A percentile compares a stretch with the other conserved stretches of the same genome.
Evolutionary conservation across 2,888 invertebrate genomes (phyloP).

Genomic region (Ellobium chinense): DNA sequence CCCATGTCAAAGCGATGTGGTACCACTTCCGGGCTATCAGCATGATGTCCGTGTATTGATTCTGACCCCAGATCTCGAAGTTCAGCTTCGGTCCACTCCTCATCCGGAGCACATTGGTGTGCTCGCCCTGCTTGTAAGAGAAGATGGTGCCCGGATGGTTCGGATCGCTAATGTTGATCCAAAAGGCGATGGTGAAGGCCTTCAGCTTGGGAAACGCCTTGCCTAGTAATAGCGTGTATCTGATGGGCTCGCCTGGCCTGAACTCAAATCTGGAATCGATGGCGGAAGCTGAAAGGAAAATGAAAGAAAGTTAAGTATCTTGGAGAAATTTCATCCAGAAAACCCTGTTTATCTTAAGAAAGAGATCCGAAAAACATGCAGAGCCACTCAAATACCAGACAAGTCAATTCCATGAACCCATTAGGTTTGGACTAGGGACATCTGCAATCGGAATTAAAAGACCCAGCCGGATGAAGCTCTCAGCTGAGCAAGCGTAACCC

Average conservation of each 20-base stretch:
- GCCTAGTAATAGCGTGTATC: slow-evolving; percentile 72
- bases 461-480: no score
- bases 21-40: slow-evolving; percentile 67
- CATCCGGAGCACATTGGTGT: slow-evolving; percentile 64
- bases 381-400: no score
- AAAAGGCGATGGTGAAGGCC: slow-evolving; percentile 75
- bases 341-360: no score
- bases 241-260: slow-evolving; percentile 58
- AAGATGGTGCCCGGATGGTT: slow-evolving; percentile 65
- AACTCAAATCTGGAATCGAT: slow-evolving; percentile 75
- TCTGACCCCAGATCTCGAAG: slow-evolving; percentile 62
- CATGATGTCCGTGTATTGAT: slow-evolving; percentile 57
- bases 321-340: no score
- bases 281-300: slow-evolving; percentile 75
- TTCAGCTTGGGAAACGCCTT: slow-evolving; percentile 73
- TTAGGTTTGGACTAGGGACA: no score
- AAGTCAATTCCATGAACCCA: no score
- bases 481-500: no score
- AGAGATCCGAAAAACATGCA: no score
- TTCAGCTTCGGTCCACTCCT: slow-evolving; percentile 65
- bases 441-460: no score
- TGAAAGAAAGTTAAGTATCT: no score
- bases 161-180: slow-evolving; percentile 68
- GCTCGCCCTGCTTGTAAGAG: slow-evolving; percentile 67
- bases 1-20: slow-evolving; percentile 75